Conservation (phyloP, 2,888 invertebrate species). For the Gasteruption jaculator region DNA sequence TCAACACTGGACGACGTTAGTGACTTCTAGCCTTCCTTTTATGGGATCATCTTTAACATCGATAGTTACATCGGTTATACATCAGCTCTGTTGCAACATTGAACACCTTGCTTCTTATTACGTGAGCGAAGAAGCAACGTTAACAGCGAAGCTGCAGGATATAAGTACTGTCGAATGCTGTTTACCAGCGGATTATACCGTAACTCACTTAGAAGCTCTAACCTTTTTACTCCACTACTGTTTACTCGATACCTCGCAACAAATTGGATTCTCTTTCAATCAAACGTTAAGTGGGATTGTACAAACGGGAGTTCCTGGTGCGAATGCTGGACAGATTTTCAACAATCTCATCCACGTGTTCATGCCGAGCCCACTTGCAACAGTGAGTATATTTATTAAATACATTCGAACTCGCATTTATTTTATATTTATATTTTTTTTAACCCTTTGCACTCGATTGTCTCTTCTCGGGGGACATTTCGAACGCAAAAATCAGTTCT, state of each 20-base stretch:
- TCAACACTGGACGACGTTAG: constrained; percentile 77
- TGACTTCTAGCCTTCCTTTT: constrained; percentile 76
- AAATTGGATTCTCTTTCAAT: constrained; percentile 57
- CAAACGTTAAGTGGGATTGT: constrained; percentile 55
- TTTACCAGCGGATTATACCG: constrained; percentile 71
- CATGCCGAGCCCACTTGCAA: constrained; percentile 60
- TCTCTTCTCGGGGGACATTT: too few species aligned
- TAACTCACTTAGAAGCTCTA: constrained; percentile 72
- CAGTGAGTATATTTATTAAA: constrained; percentile 32
- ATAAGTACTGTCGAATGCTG: constrained; percentile 51
- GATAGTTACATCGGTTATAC: constrained; percentile 72
- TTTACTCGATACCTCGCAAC: constrained; percentile 65
- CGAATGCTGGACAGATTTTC: constrained; percentile 69
- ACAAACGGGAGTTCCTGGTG: constrained; percentile 55
- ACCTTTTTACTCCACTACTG: constrained; percentile 79
- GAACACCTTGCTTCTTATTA: constrained; percentile 56
- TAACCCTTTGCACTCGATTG: too few species aligned
- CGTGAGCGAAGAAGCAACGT: constrained; percentile 34
- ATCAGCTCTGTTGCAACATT: constrained; percentile 75
- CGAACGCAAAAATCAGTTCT: too few species aligned
- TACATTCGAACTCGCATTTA: constrained; percentile 1
- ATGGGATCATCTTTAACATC: constrained; percentile 73
- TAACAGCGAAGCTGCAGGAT: constrained; percentile 35
- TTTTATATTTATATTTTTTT: background rate
- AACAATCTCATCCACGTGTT: constrained; percentile 79